Conservation (phyloP, 1,140 invertebrate species). For the Heliconius hermathena region DNA sequence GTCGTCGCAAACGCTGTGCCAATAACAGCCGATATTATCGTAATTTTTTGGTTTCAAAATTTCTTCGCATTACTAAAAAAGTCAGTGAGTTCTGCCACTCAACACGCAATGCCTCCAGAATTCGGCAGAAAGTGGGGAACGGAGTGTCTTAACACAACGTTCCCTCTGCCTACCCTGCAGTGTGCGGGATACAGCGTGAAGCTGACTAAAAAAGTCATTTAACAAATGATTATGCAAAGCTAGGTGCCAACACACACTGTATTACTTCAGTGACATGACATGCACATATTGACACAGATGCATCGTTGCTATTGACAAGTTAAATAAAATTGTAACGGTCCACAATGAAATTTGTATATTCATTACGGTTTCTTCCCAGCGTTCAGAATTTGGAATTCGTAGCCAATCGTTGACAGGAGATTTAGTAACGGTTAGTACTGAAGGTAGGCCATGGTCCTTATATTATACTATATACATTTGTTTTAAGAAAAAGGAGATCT, state of each 20-base stretch:
- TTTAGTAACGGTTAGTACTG: conserved; percentile 10
- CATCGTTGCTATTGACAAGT: conserved; percentile 32
- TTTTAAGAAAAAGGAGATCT: too few relatives aligned
- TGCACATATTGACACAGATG: conserved; percentile 60
- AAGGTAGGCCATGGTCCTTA: not conserved
- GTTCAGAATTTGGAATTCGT: conserved; percentile 61
- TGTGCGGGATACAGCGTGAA: too few relatives aligned
- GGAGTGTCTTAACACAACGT: too few relatives aligned
- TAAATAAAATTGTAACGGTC: conserved; percentile 59
- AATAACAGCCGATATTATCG: too few relatives aligned
- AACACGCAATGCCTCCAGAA: too few relatives aligned
- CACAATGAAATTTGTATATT: conserved; percentile 52
- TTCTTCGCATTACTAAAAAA: not conserved
- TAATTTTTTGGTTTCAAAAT: too few relatives aligned
- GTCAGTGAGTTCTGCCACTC: too few relatives aligned
- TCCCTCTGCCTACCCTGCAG: too few relatives aligned
- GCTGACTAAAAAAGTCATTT: not conserved
- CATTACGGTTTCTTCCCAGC: conserved; percentile 45
- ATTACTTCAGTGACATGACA: not conserved
- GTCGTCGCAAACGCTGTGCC: too few relatives aligned
- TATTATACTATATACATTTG: not conserved
- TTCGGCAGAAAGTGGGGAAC: too few relatives aligned
- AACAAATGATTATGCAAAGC: conserved; percentile 5
- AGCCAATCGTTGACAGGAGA: conserved; percentile 31
- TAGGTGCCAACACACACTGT: not conserved